Conservation (phyloP, 2,113 vertebrate genomes). For the Loxodonta africana region DNA sequence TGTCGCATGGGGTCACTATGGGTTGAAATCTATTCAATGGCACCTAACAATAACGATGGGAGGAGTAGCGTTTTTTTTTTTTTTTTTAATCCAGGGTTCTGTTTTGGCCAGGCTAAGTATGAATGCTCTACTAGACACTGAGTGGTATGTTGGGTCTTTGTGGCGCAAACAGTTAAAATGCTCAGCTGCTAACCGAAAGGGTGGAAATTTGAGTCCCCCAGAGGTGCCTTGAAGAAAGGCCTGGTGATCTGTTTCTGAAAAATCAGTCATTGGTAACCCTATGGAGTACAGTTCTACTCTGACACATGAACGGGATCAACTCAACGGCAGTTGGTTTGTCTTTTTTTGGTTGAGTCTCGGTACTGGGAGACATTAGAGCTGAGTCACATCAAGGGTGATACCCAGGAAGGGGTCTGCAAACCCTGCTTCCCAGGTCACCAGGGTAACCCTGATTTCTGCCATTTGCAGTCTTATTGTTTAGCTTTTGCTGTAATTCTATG, state of each 20-base stretch:
- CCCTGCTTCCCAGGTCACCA: neutral
- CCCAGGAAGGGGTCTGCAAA: neutral
- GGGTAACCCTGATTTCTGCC: neutral
- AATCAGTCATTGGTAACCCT: neutral
- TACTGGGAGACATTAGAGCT: neutral
- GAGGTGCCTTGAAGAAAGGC: neutral
- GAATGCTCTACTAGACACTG: neutral
- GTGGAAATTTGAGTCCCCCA: neutral
- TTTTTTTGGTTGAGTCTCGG: neutral
- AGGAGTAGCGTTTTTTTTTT: neutral
- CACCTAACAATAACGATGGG: neutral
- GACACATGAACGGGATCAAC: neutral
- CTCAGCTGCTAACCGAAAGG: no score
- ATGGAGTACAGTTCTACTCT: neutral
- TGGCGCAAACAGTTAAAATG: neutral
- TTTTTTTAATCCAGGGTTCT: neutral
- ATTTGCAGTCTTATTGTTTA: neutral
- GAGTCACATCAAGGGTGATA: neutral
- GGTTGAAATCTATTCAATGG: neutral
- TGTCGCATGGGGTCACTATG: neutral
- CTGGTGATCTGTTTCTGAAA: neutral
- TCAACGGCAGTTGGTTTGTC: neutral
- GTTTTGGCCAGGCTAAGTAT: neutral
- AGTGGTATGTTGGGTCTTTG: neutral
- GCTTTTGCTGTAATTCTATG: neutral